Conservation (phyloP, 2,797 vertebrate genomes). For the Enteromius thamalakanensis region DNA sequence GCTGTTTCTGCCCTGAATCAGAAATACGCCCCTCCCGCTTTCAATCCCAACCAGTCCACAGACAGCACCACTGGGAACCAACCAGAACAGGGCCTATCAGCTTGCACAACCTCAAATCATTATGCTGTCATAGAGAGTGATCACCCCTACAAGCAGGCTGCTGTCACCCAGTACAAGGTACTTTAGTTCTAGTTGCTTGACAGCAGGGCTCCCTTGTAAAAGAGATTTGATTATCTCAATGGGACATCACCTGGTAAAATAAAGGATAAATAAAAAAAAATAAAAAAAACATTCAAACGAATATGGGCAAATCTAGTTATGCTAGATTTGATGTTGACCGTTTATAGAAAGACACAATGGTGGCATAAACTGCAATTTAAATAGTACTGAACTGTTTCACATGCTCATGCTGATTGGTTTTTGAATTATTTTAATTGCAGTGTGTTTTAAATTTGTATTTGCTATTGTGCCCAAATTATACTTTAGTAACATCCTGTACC, state of each 20-base stretch:
- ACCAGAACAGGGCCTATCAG: constrained; percentile 94
- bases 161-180: constrained; percentile 96
- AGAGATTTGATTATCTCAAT: too few species aligned
- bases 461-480: too few species aligned
- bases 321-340: not conserved
- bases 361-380: not conserved
- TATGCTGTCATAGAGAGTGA: constrained; percentile 97
- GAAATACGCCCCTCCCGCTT: constrained; percentile 96
- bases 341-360: not conserved
- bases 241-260: too few species aligned
- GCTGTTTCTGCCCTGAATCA: constrained; percentile 97
- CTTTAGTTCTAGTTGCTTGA: not conserved
- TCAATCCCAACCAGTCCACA: constrained; percentile 99
- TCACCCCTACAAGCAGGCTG: constrained; percentile 95
- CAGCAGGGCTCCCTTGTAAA: too few species aligned
- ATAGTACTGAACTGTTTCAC: not conserved
- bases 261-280: too few species aligned
- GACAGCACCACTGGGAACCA: constrained; percentile 98
- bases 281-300: not conserved
- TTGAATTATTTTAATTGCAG: not conserved
- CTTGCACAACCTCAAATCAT: constrained; percentile 96
- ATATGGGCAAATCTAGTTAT: not conserved
- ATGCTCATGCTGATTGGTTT: not conserved
- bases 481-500: too few species aligned
- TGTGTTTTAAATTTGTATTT: not conserved